These are phyloP conservation scores for Lophotriccus pileatus DNA, from an alignment of 2,797 vertebrate genomes.

Conservation along the genomic window DNA sequence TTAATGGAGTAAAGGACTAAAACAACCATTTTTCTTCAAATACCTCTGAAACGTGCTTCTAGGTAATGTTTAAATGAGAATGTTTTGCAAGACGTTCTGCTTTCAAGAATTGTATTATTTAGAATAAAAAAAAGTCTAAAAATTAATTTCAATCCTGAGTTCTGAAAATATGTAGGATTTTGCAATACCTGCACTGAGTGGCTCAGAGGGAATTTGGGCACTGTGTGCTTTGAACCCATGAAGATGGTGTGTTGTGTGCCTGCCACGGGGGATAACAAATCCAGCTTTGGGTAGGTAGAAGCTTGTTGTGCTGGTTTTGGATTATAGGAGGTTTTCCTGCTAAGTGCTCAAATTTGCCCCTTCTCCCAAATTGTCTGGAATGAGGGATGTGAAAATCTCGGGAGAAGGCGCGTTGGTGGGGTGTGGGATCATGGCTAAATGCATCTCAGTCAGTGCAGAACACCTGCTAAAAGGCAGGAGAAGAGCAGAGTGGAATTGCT, in stretches of 20 bases:
- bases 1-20: neutral
- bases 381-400: neutral
- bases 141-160: rapidly evolving
- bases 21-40: neutral
- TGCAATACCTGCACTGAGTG: neutral
- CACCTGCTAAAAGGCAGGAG: neutral
- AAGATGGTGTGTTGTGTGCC: neutral
- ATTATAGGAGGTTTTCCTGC: neutral
- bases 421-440: neutral
- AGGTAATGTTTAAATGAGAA: neutral
- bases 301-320: neutral
- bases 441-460: neutral
- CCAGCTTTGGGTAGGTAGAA: neutral
- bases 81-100: neutral
- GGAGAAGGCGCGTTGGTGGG: neutral
- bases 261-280: neutral
- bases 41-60: neutral
- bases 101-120: neutral
- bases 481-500: neutral
- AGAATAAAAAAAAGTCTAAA: neutral
- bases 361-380: neutral
- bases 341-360: neutral
- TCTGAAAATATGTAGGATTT: neutral
- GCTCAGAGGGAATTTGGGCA: neutral
- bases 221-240: rapidly evolving